Base-by-base conservation (phyloP, 2,113 vertebrate genomes). In the Mungos mungo region DNA sequence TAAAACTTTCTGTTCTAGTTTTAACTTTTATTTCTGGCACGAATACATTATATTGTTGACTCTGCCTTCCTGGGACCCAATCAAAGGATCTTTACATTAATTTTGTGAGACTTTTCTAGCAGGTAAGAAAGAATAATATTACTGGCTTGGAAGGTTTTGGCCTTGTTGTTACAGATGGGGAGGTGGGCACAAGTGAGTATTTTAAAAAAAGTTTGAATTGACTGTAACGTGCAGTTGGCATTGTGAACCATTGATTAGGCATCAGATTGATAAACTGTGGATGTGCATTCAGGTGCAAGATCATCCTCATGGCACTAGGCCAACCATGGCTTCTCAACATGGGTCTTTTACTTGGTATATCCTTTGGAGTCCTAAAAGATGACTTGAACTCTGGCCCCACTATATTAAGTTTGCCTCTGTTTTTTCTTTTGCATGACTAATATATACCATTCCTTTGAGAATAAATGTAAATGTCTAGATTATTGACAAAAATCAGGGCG, bases 391-490 rank as follows among this genome's bases (percentile, higher is more conserved):
- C 21, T 95, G 50, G 23, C 7, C 10, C 19, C 88, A 45, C 23
- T 27, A 1, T 69, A 27, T 50, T 92, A 90, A 45, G 4, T 65
- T 79, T 90, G 9, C 33, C 19, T 54, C 66, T 85, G 35, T 13
- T 3, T 79, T 92, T 92, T 85, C n/a, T 79, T 97, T 81, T 74
- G 65, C 35, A 80, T 8, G 63, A 27, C 33, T 93, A 25, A 12
- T 63, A 33, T n/a, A 29, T 83, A 57, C 14, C 8, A 63, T 76
- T 93, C 74, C 16, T 95, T 65, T 93, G 69, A 79, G 82, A 54
- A 68, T 83, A 91, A 82, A 95, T 63, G 23, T 50, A 93, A 96
- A 85, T 92, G 69, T 87, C 80, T 23, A 71, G 83, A 63, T 93
- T 97, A 84, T 23, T 93, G 91, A 90, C 88, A 84, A 90, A 79